A percentile compares a stretch with the other conserved stretches of the same genome.
Conservation (phyloP, 2,797 vertebrate genomes). For the Limnodromus scolopaceus region DNA sequence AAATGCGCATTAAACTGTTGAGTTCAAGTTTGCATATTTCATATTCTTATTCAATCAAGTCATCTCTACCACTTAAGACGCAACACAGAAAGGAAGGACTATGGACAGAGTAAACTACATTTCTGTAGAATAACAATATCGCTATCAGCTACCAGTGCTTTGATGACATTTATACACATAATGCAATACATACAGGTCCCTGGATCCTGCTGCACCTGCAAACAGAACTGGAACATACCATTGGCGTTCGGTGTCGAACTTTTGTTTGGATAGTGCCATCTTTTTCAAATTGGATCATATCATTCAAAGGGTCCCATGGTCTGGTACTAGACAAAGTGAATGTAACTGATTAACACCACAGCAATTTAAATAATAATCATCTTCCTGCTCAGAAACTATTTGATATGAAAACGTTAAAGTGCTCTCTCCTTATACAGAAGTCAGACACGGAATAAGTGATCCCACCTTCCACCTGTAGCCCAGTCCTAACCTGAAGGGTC, state of each 20-base stretch:
- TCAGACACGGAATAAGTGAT: neutral
- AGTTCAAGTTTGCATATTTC: neutral
- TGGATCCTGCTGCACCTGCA: slow-evolving; percentile 76
- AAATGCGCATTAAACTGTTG: neutral
- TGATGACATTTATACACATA: slow-evolving; percentile 63
- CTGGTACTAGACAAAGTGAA: slow-evolving; percentile 84
- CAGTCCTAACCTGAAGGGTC: neutral
- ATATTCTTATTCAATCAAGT: neutral
- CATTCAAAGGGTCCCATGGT: slow-evolving; percentile 97
- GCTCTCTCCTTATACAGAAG: neutral
- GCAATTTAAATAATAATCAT: neutral
- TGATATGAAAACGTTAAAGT: neutral
- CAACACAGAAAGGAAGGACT: neutral
- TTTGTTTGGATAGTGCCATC: slow-evolving; percentile 96
- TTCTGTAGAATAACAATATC: neutral
- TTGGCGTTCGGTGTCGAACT: slow-evolving; percentile 96
- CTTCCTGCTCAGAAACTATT: neutral
- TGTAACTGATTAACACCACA: neutral
- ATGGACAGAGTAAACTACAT: neutral
- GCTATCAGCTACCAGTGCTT: neutral
- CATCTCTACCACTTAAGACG: accelerated
- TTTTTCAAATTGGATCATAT: slow-evolving; percentile 98
- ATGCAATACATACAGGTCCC: slow-evolving; percentile 77
- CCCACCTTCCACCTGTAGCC: neutral
- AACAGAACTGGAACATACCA: slow-evolving; percentile 92